Evolutionary conservation across 2,113 vertebrate genomes (phyloP), one percentile per base, ranked within the genome.

Genomic region (Piprites chloris): DNA sequence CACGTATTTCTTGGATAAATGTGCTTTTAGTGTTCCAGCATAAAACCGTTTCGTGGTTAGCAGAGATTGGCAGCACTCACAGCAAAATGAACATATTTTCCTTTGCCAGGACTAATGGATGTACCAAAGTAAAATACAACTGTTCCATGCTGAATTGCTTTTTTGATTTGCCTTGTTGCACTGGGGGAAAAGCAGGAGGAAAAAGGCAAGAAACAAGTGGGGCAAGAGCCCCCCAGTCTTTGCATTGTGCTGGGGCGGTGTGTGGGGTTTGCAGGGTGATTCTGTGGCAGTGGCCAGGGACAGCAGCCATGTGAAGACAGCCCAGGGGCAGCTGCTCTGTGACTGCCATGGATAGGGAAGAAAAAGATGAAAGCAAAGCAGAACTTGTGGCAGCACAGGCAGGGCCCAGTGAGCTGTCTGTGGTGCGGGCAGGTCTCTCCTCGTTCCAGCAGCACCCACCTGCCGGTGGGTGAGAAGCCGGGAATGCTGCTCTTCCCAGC

Each of bases 281-380:
- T 30, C 6, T 9, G 42, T 1, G 3, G 85, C 42, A 3, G 10
- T 1, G 19, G 41, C 2, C 1, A 16, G 58, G 42, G 37, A 10
- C 21, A 42, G 65, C 87, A 47, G 63, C 33, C 39, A 2, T 5
- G 0, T 3, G 80, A 39, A 23, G 14, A 14, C 13, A 4, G 62
- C 39, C 18, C 35, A 18, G 46, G 35, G 23, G 21, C 52, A 33
- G 85, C 65, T 32, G 76, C 72, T 6, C 47, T 10, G 13, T 5
- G 28, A 3, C 10, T 32, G 72, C 56, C 0, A 0, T 2, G 37
- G 37, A 0, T 5, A 9, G 56, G 35, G 41, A 33, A 8, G 49
- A 2, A 5, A 6, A 30, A 5, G 39, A 13, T 23, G 53, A 53
- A 6, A n/a, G 78, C 30, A 1, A 23, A 21, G 41, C 35, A 59